These are phyloP conservation scores for Labia minor DNA, from an alignment of 2,888 invertebrate genomes.

Conservation along the genomic window DNA sequence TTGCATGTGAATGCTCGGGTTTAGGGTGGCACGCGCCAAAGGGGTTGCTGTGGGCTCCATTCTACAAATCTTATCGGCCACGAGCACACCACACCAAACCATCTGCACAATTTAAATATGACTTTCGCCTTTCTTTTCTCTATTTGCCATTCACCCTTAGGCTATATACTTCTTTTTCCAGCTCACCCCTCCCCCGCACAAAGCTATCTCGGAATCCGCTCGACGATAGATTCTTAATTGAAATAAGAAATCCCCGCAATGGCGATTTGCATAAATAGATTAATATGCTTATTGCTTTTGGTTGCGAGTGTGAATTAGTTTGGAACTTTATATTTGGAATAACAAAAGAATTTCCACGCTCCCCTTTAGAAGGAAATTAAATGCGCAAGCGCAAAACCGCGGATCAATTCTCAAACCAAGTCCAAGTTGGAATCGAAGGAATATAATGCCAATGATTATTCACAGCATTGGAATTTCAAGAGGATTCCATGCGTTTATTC, in stretches of 20 bases:
- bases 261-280: conserved; percentile 8
- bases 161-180: too few species aligned
- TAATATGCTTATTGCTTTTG: conserved; percentile 13
- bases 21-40: too few species aligned
- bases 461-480: neutral
- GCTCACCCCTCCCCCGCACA: too few species aligned
- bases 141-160: too few species aligned
- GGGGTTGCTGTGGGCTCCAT: too few species aligned
- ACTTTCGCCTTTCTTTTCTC: too few species aligned
- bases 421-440: neutral
- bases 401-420: neutral
- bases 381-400: neutral
- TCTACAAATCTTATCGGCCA: too few species aligned
- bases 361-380: neutral
- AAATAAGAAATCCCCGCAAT: neutral
- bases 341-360: neutral
- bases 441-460: neutral
- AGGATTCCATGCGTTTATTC: neutral
- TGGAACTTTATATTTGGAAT: neutral
- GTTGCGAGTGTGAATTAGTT: conserved; percentile 3
- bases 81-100: too few species aligned
- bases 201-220: too few species aligned
- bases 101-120: too few species aligned
- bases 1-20: too few species aligned
- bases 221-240: neutral